Evolutionary conservation across 2,113 vertebrate species (phyloP).

Genomic region (Thunnus maccoyii): DNA sequence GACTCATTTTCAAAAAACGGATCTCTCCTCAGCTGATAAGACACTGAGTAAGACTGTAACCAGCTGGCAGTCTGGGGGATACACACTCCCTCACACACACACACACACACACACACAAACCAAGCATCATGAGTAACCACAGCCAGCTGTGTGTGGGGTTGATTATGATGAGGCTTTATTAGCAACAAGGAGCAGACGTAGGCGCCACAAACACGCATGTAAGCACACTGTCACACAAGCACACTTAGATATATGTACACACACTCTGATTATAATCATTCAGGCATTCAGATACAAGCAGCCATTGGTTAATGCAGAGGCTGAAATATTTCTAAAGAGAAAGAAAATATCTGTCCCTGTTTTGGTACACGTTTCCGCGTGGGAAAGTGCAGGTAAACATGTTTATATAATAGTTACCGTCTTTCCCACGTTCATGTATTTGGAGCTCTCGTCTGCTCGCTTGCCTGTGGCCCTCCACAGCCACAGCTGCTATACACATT

Average conservation of each 20-base stretch:
- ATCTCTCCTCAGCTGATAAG: constrained; percentile 70
- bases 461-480: constrained; percentile 41
- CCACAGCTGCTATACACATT: constrained; percentile 81
- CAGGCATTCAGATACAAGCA: constrained; percentile 12
- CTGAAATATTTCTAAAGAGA: constrained; percentile 27
- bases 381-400: constrained; percentile 22
- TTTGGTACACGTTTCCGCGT: neutral
- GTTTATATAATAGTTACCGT: constrained; percentile 30
- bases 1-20: constrained; percentile 67
- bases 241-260: neutral
- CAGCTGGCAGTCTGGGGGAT: constrained; percentile 56
- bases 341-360: neutral
- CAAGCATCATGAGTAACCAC: constrained; percentile 45
- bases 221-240: constrained; percentile 21
- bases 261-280: constrained; percentile 43
- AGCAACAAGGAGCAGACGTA: constrained; percentile 47
- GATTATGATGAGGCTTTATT: constrained; percentile 56
- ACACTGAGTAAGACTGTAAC: constrained; percentile 54
- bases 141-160: constrained; percentile 67
- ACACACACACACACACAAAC: constrained; percentile 30
- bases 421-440: constrained; percentile 56
- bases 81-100: constrained; percentile 17
- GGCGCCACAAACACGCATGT: constrained; percentile 44
- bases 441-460: constrained; percentile 45
- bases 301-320: constrained; percentile 2